Percentiles rank a stretch among this genome's conserved stretches.
phyloP scores from a whole-genome alignment of 2,113 vertebrate species.

The Glaucidium brasilianum region DNA sequence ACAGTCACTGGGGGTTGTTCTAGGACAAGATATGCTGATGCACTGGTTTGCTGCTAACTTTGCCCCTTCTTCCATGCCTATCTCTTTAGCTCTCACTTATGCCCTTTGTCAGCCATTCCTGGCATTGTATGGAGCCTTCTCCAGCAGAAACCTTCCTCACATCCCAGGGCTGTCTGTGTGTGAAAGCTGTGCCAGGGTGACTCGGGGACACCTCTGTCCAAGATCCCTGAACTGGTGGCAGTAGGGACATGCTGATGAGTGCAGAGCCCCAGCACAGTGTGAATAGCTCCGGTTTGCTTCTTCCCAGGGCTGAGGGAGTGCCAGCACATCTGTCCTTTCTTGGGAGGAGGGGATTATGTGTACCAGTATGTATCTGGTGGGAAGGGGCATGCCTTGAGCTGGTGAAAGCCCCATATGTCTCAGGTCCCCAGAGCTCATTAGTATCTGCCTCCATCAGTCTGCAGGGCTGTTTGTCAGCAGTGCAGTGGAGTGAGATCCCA shows the following conservation, averaged over 20 bases:
- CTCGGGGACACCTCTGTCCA: accelerated
- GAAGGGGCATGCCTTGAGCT: background rate
- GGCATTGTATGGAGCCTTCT: background rate
- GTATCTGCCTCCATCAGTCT: background rate
- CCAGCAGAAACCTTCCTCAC: background rate
- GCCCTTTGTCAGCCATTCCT: background rate
- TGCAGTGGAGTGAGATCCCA: background rate
- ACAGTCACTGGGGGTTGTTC: background rate
- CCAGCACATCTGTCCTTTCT: background rate
- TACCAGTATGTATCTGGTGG: background rate
- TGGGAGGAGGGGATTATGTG: background rate
- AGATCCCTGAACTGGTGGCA: background rate
- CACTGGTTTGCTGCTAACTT: background rate
- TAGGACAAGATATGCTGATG: background rate
- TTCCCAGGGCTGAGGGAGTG: background rate
- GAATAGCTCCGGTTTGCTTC: background rate
- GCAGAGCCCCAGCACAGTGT: background rate
- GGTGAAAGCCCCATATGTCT: background rate
- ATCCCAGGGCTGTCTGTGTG: background rate
- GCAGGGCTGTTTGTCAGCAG: background rate
- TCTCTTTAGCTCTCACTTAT: background rate
- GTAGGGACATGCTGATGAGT: background rate
- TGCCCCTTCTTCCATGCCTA: background rate
- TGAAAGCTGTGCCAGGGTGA: background rate
- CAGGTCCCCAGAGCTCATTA: background rate